Percentiles rank a stretch among this genome's conserved stretches.
These are phyloP conservation scores for Agrotis clavis DNA, from an alignment of 2,888 invertebrate genomes.

Conservation along the genomic window DNA sequence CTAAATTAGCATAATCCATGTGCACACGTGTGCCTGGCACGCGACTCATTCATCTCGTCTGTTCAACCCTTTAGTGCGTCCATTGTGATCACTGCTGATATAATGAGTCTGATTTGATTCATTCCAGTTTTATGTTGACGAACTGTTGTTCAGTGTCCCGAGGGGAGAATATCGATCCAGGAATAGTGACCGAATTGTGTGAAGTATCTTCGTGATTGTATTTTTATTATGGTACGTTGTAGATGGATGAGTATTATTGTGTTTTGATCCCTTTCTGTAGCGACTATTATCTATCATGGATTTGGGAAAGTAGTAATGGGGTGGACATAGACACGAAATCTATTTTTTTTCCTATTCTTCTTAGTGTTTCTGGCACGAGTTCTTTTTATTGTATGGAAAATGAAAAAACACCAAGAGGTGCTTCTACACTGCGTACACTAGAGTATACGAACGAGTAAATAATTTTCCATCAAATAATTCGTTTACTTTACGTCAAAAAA, in stretches of 20 bases:
- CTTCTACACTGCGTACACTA: no score
- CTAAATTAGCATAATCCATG: conserved; percentile 79
- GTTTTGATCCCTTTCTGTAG: conserved; percentile 1
- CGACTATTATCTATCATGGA: background rate
- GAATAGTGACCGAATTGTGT: conserved; percentile 64
- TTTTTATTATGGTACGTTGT: conserved; percentile 34
- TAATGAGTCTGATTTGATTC: conserved; percentile 77
- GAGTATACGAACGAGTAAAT: no score
- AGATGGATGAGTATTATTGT: conserved; percentile 1
- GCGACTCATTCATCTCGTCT: conserved; percentile 71
- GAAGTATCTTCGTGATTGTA: conserved; percentile 24
- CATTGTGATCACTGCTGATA: conserved; percentile 71
- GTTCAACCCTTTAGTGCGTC: conserved; percentile 75
- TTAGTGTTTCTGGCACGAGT: no score
- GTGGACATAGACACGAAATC: background rate
- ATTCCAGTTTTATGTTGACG: conserved; percentile 70
- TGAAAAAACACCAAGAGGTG: no score
- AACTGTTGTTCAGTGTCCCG: conserved; percentile 66
- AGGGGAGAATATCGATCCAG: conserved; percentile 67
- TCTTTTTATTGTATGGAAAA: no score
- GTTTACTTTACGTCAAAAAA: no score
- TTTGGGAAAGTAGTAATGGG: background rate
- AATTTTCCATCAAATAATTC: no score
- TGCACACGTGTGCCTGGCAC: conserved; percentile 77
- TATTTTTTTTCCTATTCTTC: no score